Evolutionary conservation across 37 sponge, comb jelly and placozoan genomes (phyloP).

Genomic region (Ianthella basta): DNA sequence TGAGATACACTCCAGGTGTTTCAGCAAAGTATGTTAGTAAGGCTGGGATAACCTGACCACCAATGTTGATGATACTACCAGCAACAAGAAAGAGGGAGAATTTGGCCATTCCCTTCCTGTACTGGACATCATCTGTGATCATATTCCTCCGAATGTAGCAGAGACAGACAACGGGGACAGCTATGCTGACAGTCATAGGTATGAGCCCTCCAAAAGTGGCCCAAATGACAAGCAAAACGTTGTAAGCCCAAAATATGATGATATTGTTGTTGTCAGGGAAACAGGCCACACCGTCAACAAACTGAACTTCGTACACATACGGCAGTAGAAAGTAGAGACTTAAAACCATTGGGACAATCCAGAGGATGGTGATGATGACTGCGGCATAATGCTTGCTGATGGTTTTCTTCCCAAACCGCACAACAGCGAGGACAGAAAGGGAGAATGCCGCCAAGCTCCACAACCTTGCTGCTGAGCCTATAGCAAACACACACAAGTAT

Average conservation of each 20-base stretch:
- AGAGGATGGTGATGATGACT: not conserved
- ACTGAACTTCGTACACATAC: not conserved
- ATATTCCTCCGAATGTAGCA: not conserved
- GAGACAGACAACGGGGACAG: not conserved
- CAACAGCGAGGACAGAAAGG: not conserved
- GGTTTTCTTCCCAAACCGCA: not conserved
- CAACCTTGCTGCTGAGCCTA: not conserved
- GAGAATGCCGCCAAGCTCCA: not conserved
- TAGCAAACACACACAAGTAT: not conserved
- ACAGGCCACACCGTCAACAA: not conserved
- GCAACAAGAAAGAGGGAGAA: not conserved
- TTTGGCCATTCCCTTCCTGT: slow-evolving; percentile 5
- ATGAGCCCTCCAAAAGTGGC: not conserved
- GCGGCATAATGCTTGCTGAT: not conserved
- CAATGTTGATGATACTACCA: not conserved
- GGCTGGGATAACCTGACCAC: not conserved
- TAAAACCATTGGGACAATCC: not conserved
- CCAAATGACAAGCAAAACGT: not conserved
- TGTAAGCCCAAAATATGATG: not conserved
- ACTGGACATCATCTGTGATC: not conserved
- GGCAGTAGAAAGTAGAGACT: not conserved
- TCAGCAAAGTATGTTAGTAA: not conserved
- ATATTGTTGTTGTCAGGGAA: no score
- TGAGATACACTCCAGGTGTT: not conserved
- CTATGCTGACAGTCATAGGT: not conserved